Percentiles rank a stretch among this genome's conserved stretches.
These are phyloP conservation scores for Phoenicopterus ruber DNA, from an alignment of 2,113 vertebrate species.

Conservation along the genomic window DNA sequence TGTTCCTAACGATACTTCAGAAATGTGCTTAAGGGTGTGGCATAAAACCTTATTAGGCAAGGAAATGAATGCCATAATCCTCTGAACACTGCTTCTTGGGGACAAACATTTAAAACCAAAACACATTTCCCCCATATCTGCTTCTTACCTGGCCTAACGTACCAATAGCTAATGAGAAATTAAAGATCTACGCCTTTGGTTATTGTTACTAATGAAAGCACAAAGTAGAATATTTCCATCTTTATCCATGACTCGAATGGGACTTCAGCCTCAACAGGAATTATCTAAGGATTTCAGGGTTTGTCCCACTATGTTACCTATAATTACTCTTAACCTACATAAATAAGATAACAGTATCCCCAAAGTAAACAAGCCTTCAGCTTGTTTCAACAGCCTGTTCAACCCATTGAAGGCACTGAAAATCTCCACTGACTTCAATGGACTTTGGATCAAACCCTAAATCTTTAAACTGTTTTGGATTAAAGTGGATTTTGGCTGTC, in stretches of 20 bases:
- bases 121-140: not conserved
- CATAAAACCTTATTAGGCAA: slow-evolving; percentile 35
- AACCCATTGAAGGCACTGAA: not conserved
- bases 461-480: slow-evolving; percentile 22
- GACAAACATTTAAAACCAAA: not conserved
- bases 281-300: slow-evolving; percentile 20
- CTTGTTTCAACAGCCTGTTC: not conserved
- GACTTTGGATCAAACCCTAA: not conserved
- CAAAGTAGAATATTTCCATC: not conserved
- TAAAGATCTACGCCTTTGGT: not conserved
- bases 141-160: not conserved
- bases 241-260: not conserved
- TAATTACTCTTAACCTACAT: slow-evolving; percentile 37
- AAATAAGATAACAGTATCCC: not conserved
- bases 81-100: not conserved
- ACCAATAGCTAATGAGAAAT: slow-evolving; percentile 5
- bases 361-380: slow-evolving; percentile 1
- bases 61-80: not conserved
- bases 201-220: slow-evolving; percentile 8
- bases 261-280: not conserved
- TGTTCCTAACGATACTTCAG: not conserved
- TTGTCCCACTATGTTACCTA: not conserved
- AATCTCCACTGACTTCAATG: not conserved
- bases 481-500: slow-evolving; percentile 30
- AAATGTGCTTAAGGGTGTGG: not conserved